Conservation (phyloP, 1,140 invertebrate genomes). For the Nasonia vitripennis region DNA sequence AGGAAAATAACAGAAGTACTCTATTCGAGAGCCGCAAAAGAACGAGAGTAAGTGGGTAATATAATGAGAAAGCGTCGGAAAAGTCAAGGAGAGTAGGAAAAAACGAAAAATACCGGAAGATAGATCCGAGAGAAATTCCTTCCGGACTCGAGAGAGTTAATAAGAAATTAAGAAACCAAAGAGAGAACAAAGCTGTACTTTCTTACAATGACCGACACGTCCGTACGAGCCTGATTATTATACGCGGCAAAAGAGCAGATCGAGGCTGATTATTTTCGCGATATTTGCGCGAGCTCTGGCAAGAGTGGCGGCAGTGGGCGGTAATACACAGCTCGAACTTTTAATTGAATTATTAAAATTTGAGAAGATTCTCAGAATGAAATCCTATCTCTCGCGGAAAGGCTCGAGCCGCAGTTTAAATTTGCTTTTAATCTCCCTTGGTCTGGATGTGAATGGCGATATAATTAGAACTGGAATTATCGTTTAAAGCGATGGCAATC, state of each 20-base stretch:
- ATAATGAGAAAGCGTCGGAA: slow-evolving; percentile 7
- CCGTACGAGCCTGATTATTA: neutral
- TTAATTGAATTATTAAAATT: slow-evolving; percentile 36
- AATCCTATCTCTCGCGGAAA: neutral
- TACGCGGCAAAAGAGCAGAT: too few relatives aligned
- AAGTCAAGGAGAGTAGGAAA: neutral
- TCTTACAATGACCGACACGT: neutral
- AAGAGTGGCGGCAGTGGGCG: neutral
- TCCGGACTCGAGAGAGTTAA: neutral
- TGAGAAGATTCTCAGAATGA: neutral
- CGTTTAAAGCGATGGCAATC: neutral
- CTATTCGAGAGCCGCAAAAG: neutral
- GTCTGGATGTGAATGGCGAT: neutral
- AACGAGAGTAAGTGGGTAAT: neutral
- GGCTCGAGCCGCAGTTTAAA: neutral
- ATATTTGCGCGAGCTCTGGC: too few relatives aligned
- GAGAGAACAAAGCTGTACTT: neutral
- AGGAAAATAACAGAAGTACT: neutral
- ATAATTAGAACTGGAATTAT: neutral
- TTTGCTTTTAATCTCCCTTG: too few relatives aligned
- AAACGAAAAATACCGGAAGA: neutral
- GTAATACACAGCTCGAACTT: slow-evolving; percentile 16
- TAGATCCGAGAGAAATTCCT: neutral
- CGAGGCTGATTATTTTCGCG: too few relatives aligned
- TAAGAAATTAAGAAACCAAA: slow-evolving; percentile 19